Conservation (phyloP, 1,140 invertebrate genomes). For the Camponotus vicinus region DNA sequence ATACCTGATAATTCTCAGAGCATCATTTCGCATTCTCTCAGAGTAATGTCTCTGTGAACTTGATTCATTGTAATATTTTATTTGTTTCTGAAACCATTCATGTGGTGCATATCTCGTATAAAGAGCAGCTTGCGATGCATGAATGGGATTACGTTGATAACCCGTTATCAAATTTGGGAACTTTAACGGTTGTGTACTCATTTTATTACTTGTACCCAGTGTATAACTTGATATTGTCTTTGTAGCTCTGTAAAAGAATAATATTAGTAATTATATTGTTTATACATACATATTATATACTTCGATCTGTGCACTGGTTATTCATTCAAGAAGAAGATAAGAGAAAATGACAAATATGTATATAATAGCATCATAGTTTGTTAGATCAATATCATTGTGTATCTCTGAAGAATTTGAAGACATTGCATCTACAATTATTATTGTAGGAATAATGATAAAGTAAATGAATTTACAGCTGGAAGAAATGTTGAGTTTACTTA, state of each 20-base stretch:
- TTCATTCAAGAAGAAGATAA: background rate
- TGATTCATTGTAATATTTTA: constrained; percentile 94
- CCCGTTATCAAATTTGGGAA: constrained; percentile 94
- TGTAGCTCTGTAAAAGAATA: constrained; percentile 69
- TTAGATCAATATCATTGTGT: constrained; percentile 45
- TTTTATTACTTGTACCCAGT: constrained; percentile 83
- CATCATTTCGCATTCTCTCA: constrained; percentile 93
- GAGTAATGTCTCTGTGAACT: constrained; percentile 94
- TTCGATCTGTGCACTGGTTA: background rate
- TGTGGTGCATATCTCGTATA: constrained; percentile 95
- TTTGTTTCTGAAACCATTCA: constrained; percentile 96
- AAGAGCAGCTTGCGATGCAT: constrained; percentile 91
- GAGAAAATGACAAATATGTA: background rate
- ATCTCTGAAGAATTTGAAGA: background rate
- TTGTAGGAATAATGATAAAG: background rate
- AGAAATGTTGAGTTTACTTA: constrained; percentile 79
- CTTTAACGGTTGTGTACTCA: constrained; percentile 90
- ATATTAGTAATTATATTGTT: constrained; percentile 22
- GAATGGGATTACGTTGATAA: constrained; percentile 91
- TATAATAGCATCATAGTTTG: constrained; percentile 27
- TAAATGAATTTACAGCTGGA: background rate
- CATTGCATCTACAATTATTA: background rate
- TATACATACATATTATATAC: background rate
- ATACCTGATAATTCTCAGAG: constrained; percentile 89
- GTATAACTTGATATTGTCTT: constrained; percentile 77